A percentile compares a stretch with the other conserved stretches of the same genome.
Conservation (phyloP, 2,888 invertebrate genomes). For the Acrobasis suavella region DNA sequence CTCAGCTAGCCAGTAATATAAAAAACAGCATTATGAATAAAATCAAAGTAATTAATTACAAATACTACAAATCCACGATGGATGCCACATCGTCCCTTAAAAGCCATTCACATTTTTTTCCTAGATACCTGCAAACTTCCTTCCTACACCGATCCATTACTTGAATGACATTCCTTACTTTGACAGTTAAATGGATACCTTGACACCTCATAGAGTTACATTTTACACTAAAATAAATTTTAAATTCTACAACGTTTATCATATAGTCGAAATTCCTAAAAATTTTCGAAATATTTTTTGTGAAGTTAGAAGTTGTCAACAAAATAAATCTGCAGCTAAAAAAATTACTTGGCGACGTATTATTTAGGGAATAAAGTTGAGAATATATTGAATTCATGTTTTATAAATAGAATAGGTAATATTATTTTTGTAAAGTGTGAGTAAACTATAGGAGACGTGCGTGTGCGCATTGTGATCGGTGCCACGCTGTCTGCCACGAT, state of each 20-base stretch:
- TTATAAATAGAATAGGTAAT: conserved; percentile 20
- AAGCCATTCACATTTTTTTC: conserved; percentile 55
- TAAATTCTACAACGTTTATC: conserved; percentile 24
- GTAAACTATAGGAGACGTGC: conserved; percentile 51
- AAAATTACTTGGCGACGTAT: conserved; percentile 13
- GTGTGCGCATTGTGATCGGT: conserved; percentile 62
- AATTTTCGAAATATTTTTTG: conserved; percentile 25
- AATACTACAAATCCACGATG: conserved; percentile 14
- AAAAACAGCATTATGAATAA: not conserved
- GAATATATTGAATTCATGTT: conserved; percentile 23
- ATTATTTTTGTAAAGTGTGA: conserved; percentile 48
- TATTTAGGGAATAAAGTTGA: conserved; percentile 25
- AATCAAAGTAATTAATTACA: conserved; percentile 6
- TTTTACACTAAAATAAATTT: conserved; percentile 27
- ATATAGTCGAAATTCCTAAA: conserved; percentile 10
- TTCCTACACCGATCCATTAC: conserved; percentile 78
- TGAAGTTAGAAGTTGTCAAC: conserved; percentile 28
- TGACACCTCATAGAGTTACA: conserved; percentile 53
- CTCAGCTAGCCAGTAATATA: not conserved
- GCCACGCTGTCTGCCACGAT: conserved; percentile 70
- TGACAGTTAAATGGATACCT: conserved; percentile 73
- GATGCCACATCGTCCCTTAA: conserved; percentile 23
- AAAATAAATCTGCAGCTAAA: conserved; percentile 28
- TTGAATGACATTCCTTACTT: conserved; percentile 72
- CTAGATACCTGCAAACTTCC: conserved; percentile 78